These are phyloP conservation scores for Lindbergichthys nudifrons DNA, from an alignment of 2,797 vertebrate genomes.

Conservation along the genomic window DNA sequence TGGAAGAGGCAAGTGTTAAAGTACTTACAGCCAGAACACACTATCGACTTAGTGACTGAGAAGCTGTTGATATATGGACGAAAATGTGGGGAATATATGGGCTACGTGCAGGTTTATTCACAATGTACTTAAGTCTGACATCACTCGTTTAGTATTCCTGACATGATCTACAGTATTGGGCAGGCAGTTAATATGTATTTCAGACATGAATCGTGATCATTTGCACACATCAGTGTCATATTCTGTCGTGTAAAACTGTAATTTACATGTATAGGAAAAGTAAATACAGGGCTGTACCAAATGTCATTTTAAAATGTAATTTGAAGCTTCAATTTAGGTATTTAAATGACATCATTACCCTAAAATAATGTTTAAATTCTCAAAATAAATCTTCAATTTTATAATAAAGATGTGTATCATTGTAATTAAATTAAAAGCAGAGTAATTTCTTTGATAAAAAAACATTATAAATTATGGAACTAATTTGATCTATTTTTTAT, in stretches of 20 bases:
- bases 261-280: not conserved
- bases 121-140: not conserved
- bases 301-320: too few species aligned
- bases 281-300: too few species aligned
- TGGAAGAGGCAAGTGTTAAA: conserved; percentile 76
- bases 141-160: not conserved
- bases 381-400: too few species aligned
- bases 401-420: too few species aligned
- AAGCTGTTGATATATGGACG: conserved; percentile 29
- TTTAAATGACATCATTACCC: too few species aligned
- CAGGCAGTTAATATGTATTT: not conserved
- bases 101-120: conserved; percentile 11
- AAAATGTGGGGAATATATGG: conserved; percentile 23
- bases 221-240: conserved; percentile 1
- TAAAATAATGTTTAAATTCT: too few species aligned
- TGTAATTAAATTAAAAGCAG: too few species aligned
- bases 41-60: conserved; percentile 34
- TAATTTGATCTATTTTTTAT: too few species aligned
- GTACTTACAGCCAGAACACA: conserved; percentile 47
- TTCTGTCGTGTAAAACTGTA: not conserved
- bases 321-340: too few species aligned
- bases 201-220: not conserved
- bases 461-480: too few species aligned
- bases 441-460: too few species aligned
- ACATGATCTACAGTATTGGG: not conserved